phyloP scores from a whole-genome alignment of 2,888 invertebrate species.

The Tiliacea aurago region DNA sequence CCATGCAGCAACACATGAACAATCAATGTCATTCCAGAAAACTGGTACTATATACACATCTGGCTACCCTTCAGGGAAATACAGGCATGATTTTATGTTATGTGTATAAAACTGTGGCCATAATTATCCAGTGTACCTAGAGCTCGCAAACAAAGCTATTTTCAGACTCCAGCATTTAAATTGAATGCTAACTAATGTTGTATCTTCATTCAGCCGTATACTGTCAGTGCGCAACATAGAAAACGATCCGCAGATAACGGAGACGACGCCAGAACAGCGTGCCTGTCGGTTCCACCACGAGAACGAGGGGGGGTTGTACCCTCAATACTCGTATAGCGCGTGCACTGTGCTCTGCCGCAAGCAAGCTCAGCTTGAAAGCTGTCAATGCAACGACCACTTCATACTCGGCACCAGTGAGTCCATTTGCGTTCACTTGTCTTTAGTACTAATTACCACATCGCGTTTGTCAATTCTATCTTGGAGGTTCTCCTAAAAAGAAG shows the following conservation, averaged over 20 bases:
- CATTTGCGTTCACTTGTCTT: background rate
- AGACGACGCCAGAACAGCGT: slow-evolving; percentile 91
- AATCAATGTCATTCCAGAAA: background rate
- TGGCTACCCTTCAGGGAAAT: background rate
- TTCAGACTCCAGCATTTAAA: background rate
- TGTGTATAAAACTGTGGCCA: background rate
- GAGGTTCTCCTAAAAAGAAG: background rate
- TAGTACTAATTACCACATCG: background rate
- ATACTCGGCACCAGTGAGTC: slow-evolving; percentile 91
- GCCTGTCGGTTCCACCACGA: slow-evolving; percentile 93
- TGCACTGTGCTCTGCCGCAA: slow-evolving; percentile 94
- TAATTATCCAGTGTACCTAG: background rate
- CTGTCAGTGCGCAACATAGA: slow-evolving; percentile 91
- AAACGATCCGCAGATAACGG: slow-evolving; percentile 92
- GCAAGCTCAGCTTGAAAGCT: slow-evolving; percentile 90
- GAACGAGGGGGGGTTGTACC: slow-evolving; percentile 91
- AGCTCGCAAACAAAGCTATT: background rate
- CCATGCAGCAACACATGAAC: background rate
- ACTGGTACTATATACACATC: background rate
- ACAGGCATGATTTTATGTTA: background rate
- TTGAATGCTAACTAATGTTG: background rate
- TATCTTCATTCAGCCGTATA: slow-evolving; percentile 83
- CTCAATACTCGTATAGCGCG: slow-evolving; percentile 93
- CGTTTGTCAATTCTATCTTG: background rate
- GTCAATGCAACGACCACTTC: slow-evolving; percentile 93